phyloP scores from a whole-genome alignment of 2,797 vertebrate genomes.

The Synanceia verrucosa region DNA sequence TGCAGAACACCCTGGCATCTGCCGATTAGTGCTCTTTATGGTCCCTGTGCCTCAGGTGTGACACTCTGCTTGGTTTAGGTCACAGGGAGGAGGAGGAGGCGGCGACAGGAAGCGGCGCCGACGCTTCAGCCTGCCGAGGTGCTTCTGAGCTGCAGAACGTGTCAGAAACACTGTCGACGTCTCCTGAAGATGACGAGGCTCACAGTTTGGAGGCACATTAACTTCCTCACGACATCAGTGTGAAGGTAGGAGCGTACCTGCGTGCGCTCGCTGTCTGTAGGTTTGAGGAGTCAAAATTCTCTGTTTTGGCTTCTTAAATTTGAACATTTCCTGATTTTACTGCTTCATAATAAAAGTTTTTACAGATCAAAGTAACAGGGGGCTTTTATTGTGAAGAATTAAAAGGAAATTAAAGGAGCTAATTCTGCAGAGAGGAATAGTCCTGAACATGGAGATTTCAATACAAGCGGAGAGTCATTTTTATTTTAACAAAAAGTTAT shows the following conservation, averaged over 20 bases:
- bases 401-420: too few species aligned
- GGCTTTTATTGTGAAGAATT: too few species aligned
- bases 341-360: too few species aligned
- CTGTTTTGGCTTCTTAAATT: too few species aligned
- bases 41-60: constrained; percentile 71
- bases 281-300: too few species aligned
- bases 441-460: too few species aligned
- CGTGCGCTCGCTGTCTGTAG: not conserved
- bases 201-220: constrained; percentile 25
- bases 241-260: constrained; percentile 4
- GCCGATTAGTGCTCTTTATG: constrained; percentile 63
- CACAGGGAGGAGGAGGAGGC: constrained; percentile 27
- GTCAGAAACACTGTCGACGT: constrained; percentile 29
- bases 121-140: constrained; percentile 28
- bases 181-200: constrained; percentile 21
- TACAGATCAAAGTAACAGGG: too few species aligned
- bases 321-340: too few species aligned
- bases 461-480: too few species aligned
- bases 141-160: constrained; percentile 23
- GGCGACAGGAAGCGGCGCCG: constrained; percentile 42
- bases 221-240: constrained; percentile 24
- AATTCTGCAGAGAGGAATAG: too few species aligned
- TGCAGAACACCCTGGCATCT: constrained; percentile 63
- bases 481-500: too few species aligned
- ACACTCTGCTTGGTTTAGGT: constrained; percentile 60